phyloP scores from a whole-genome alignment of 2,113 vertebrate genomes.

The Percopsis transmontana region DNA sequence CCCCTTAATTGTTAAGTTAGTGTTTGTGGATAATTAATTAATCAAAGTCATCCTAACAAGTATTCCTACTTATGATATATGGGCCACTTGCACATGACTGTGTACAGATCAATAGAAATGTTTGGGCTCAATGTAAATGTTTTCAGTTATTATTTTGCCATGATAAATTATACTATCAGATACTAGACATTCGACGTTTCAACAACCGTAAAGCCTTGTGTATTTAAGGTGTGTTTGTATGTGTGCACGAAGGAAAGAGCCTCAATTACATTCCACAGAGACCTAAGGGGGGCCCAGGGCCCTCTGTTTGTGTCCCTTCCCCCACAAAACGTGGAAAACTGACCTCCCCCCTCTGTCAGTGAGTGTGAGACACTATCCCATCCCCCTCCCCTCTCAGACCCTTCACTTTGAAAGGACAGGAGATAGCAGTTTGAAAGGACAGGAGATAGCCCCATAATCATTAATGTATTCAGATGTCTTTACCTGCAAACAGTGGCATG shows the following conservation, averaged over 20 bases:
- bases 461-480: constrained; percentile 74
- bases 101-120: background rate
- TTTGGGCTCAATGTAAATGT: background rate
- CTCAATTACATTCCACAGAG: constrained; percentile 70
- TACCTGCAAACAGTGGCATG: constrained; percentile 74
- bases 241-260: constrained; percentile 29
- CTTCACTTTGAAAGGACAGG: constrained; percentile 76
- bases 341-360: constrained; percentile 59
- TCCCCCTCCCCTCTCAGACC: constrained; percentile 54
- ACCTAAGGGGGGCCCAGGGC: constrained; percentile 69
- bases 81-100: background rate
- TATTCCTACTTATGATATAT: background rate
- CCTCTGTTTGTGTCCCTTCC: constrained; percentile 78
- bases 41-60: background rate
- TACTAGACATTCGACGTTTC: background rate
- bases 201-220: background rate
- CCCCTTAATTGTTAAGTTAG: background rate
- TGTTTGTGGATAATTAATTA: background rate
- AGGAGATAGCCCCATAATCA: constrained; percentile 78
- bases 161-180: too few species aligned
- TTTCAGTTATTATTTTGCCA: background rate
- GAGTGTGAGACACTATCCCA: constrained; percentile 74
- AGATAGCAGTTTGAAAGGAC: constrained; percentile 80
- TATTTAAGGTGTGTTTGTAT: constrained; percentile 24
- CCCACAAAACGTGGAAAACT: constrained; percentile 73